Conservation (phyloP, 2,888 invertebrate genomes). For the Teleiodes luculella region DNA sequence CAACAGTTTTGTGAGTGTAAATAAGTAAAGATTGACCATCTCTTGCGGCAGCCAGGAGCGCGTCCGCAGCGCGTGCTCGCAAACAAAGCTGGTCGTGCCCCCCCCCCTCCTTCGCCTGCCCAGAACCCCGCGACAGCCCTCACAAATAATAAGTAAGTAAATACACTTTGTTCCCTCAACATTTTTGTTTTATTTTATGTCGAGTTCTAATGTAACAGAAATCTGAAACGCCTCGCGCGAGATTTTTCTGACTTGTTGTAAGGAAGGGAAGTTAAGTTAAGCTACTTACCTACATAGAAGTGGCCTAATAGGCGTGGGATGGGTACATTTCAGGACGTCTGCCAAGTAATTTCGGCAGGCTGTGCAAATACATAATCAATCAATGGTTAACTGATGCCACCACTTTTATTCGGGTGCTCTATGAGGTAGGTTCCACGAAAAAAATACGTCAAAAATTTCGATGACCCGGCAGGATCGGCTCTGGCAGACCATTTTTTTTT, state of each 20-base stretch:
- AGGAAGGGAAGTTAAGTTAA: too few relatives aligned
- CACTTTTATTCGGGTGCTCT: too few relatives aligned
- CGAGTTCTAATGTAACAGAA: conserved; percentile 45
- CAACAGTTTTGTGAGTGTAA: background rate
- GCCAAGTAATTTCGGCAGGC: too few relatives aligned
- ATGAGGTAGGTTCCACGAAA: too few relatives aligned
- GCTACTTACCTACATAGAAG: too few relatives aligned
- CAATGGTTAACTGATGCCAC: too few relatives aligned
- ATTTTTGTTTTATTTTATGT: conserved; percentile 46
- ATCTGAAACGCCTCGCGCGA: conserved; percentile 30
- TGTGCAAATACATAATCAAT: too few relatives aligned
- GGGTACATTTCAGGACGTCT: too few relatives aligned
- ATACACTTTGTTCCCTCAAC: conserved; percentile 51
- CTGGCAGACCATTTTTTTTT: too few relatives aligned
- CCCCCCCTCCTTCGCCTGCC: conserved; percentile 22
- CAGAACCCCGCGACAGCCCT: conserved; percentile 26
- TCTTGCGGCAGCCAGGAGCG: conserved; percentile 32
- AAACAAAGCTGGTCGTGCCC: conserved; percentile 47
- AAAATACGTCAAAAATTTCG: too few relatives aligned
- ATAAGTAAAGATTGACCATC: conserved; percentile 46
- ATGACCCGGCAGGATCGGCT: too few relatives aligned
- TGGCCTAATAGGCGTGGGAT: too few relatives aligned
- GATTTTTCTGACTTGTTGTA: conserved; percentile 10
- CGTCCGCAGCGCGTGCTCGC: conserved; percentile 57
- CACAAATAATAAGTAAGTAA: conserved; percentile 60